phyloP scores from a whole-genome alignment of 2,797 vertebrate species.

The Sternotherus odoratus region DNA sequence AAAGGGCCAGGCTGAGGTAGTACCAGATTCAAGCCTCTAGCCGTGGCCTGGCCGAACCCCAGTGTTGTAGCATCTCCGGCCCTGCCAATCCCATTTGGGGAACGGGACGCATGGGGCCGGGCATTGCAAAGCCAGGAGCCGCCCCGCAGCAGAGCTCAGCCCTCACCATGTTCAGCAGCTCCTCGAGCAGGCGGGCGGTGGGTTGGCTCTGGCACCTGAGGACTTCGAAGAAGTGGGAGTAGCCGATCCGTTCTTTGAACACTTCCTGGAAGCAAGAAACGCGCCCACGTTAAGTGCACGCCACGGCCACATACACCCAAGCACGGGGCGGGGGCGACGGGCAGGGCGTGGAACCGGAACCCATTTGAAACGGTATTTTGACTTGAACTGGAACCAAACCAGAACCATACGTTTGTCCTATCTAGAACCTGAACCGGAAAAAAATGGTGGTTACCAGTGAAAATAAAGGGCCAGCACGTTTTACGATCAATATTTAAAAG shows the following conservation, averaged over 20 bases:
- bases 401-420: not conserved
- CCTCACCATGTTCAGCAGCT: constrained; percentile 97
- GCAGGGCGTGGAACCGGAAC: not conserved
- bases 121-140: not conserved
- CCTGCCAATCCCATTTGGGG: not conserved
- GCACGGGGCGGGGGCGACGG: not conserved
- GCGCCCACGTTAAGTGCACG: fast-evolving
- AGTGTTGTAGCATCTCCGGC: not conserved
- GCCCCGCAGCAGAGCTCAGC: fast-evolving
- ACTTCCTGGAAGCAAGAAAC: constrained; percentile 87
- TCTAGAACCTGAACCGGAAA: not conserved
- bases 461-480: not conserved
- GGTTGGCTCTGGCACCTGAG: constrained; percentile 94
- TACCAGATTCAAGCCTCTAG: not conserved
- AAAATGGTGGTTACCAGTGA: not conserved
- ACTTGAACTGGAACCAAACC: not conserved
- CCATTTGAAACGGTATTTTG: not conserved
- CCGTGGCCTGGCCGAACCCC: too few relatives aligned
- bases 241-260: constrained; percentile 97
- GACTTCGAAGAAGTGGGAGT: constrained; percentile 93
- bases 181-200: constrained; percentile 91
- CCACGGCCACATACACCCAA: not conserved
- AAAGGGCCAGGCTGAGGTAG: not conserved
- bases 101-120: not conserved
- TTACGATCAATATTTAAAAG: not conserved